Base-by-base conservation (phyloP, 2,113 vertebrate genomes). In the Nansenia antarctica region DNA sequence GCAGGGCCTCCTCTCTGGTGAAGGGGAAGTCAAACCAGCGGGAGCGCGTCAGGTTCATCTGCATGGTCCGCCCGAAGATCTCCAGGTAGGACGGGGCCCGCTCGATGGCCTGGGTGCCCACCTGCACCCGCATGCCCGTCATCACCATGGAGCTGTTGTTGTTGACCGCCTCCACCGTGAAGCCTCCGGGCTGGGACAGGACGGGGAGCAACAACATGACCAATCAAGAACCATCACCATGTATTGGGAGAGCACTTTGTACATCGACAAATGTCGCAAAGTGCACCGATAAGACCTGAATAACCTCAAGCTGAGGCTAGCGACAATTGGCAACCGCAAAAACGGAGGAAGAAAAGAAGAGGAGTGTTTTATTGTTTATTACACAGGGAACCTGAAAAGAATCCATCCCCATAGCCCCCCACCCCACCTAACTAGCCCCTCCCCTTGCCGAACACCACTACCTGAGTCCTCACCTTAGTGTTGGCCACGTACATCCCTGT, bases 401-500 rank as follows among this genome's bases (percentile, higher is more conserved):
- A n/a, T n/a, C n/a, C n/a, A n/a, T n/a, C n/a, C n/a, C n/a, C n/a
- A n/a, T n/a, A n/a, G n/a, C n/a, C n/a, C n/a, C n/a, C n/a, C n/a
- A n/a, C n/a, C n/a, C n/a, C n/a, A n/a, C n/a, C n/a, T n/a, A n/a
- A n/a, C n/a, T n/a, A n/a, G n/a, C n/a, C n/a, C n/a, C n/a, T n/a
- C n/a, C n/a, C n/a, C n/a, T n/a, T n/a, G n/a, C n/a, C n/a, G n/a
- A n/a, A n/a, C n/a, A n/a, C n/a, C n/a, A n/a, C n/a, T n/a, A n/a
- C n/a, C n/a, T n/a, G n/a, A n/a, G n/a, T n/a, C n/a, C 55, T 2
- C 84, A 99, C 98, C 96, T 99, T 99, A 1, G 98, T 99, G 92
- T 95, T 99, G 78, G 98, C 98, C 85, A 99, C 97, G 24, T 99
- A 99, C 97, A 99, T 99, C 90, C 97, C 97, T 0, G 97, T 97